Conservation (phyloP, 2,113 vertebrate species). For the Brachionichthys hirsutus region DNA sequence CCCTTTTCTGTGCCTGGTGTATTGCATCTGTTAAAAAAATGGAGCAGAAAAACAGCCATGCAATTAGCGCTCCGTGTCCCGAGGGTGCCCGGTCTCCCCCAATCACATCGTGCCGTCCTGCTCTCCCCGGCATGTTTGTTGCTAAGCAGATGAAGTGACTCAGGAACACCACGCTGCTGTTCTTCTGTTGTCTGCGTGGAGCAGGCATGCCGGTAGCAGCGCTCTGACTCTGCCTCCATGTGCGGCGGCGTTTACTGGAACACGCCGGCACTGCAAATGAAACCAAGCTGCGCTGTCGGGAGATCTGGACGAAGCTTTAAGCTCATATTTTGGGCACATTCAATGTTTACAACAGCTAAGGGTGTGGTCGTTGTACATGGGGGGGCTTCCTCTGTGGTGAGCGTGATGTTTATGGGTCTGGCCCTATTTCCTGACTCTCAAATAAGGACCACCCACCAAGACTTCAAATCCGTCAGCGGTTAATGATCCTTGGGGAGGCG, state of each 20-base stretch:
- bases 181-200: conserved; percentile 42
- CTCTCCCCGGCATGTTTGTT: conserved; percentile 63
- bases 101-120: conserved; percentile 67
- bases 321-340: conserved; percentile 30
- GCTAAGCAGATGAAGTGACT: conserved; percentile 77
- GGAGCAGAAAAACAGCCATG: conserved; percentile 67
- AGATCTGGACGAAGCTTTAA: conserved; percentile 13
- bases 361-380: conserved; percentile 61
- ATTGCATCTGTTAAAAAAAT: conserved; percentile 71
- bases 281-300: conserved; percentile 35
- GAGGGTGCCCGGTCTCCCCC: conserved; percentile 71
- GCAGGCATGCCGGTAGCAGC: conserved; percentile 46
- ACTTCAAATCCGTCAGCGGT: conserved; percentile 64
- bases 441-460: conserved; percentile 76
- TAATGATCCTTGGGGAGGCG: conserved; percentile 58
- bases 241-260: conserved; percentile 52
- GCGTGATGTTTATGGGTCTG: conserved; percentile 70
- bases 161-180: conserved; percentile 61
- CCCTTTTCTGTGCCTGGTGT: conserved; percentile 55
- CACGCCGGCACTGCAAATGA: conserved; percentile 48
- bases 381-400: conserved; percentile 65
- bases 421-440: conserved; percentile 66
- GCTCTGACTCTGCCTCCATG: conserved; percentile 40
- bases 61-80: conserved; percentile 71
- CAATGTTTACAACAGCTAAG: conserved; percentile 48